Conservation (phyloP, 2,797 vertebrate genomes). For the Anguilla marmorata region DNA sequence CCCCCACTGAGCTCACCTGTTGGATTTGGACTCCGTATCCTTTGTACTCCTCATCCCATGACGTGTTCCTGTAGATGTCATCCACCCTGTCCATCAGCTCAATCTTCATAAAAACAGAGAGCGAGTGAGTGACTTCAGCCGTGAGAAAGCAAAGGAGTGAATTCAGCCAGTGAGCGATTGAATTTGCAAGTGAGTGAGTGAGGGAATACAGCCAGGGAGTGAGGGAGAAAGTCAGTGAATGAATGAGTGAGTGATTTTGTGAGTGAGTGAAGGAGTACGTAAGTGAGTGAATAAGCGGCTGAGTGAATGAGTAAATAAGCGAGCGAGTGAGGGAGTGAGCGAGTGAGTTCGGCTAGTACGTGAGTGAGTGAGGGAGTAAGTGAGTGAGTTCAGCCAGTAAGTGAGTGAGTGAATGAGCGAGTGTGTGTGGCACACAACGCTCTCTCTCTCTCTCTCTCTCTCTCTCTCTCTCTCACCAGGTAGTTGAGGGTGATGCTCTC, state of each 20-base stretch:
- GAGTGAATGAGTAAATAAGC: background rate
- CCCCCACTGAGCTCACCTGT: constrained; percentile 73
- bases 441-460: background rate
- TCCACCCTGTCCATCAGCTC: constrained; percentile 96
- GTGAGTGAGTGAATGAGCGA: background rate
- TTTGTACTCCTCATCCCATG: constrained; percentile 84
- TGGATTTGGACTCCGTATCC: constrained; percentile 96
- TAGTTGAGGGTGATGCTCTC: constrained; percentile 98
- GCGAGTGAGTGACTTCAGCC: background rate
- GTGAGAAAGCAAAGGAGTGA: background rate
- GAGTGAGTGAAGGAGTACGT: background rate
- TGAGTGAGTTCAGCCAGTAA: background rate
- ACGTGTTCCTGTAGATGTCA: constrained; percentile 95
- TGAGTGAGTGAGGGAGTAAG: background rate
- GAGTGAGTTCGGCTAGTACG: background rate
- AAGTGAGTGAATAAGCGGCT: background rate
- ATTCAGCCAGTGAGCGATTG: background rate
- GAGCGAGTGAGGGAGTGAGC: background rate
- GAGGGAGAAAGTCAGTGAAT: background rate
- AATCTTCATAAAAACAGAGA: constrained; percentile 71
- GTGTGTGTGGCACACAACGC: background rate
- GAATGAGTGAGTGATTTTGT: background rate
- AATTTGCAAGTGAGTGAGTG: background rate
- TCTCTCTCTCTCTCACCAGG: constrained; percentile 71
- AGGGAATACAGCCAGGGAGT: background rate